Evolutionary conservation across 2,797 vertebrate genomes (phyloP), one percentile per base, ranked within the genome.

Genomic region (Threskiornis aethiopicus): DNA sequence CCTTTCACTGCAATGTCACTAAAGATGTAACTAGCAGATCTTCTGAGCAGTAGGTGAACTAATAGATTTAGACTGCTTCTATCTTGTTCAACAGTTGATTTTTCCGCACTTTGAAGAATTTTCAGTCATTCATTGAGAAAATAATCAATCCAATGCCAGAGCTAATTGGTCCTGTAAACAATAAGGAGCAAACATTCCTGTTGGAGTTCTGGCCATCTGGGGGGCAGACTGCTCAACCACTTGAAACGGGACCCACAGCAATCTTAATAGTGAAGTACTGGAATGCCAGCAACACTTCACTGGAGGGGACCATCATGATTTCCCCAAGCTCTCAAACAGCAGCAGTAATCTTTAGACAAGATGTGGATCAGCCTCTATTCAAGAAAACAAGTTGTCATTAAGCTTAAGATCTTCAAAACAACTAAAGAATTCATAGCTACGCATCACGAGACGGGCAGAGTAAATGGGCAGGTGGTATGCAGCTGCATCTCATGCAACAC

Each of bases 331-430:
- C 89, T 75, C 79, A 51, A 89, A 86, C 82, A 96, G 94, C 93
- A 92, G 90, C 82, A 91, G 35, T 91, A 93, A 96, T 95, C 94
- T 97, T 97, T 96, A 95, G 79, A 84, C 94, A 97, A 96, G 94
- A 96, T 96, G 96, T 96, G 95, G 61, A 91, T 86, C 79, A 90
- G 87, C 49, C 57, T 92, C 61, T 87, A 52, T 76, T 90, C 69
- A 93, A 94, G 87, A 95, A 94, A 96, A 94, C 76, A 95, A 97
- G 84, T 94, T 96, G 96, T 96, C 95, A 96, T 96, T 95, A 96
- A 93, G 96, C 82, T 97, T 97, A 95, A 97, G 96, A 96, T 96
- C 95, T 97, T 96, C 96, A 96, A 95, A 96, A 95, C 93, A 90
- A 85, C 87, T 79, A 28, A 86, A 96, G 92, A 96, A 95, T 96